Base-by-base conservation (phyloP, 2,113 vertebrate species). In the Ibidorhyncha struthersii region DNA sequence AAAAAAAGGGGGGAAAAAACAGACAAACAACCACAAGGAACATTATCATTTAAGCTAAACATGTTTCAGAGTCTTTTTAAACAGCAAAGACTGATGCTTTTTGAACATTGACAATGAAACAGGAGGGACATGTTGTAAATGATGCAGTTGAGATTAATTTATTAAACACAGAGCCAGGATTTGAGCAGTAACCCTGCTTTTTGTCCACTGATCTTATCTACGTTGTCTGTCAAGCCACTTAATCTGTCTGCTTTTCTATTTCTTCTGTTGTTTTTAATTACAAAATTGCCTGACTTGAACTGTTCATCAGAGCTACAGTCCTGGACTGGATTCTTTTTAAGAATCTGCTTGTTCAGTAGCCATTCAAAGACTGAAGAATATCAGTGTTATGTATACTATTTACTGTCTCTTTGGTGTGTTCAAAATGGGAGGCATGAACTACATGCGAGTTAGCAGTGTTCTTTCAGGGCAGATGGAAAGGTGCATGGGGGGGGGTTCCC, bases 131-230 rank as follows among this genome's bases (percentile, higher is more conserved):
- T 27, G 22, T 79, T 94, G 53, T 80, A 82, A 90, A n/a, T 45
- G 36, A n/a, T 82, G n/a, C 9, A n/a, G 38, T 23, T 81, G 45
- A 77, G n/a, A 70, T 88, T 63, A 63, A 55, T 45, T 72, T 93
- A 83, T 38, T 94, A 73, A 89, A 73, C 25, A 73, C 43, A 41
- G 85, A 82, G 45, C 40, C 29, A 62, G 71, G 62, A 87, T 93
- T 90, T 82, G 70, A 77, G 36, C 27, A 72, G 70, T 93, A 92
- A 77, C 72, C 86, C 84, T 94, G 92, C 27, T 81, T 90, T 95
- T 88, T 96, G 93, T 96, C 82, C 74, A 14, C 49, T 70, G 90
- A 88, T 94, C 90, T 96, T 96, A 73, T 86, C 79, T 95, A 6
- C 53, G n/a, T 36, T 93, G 49, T 87, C 63, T 90, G 87, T 93